Percentiles rank a stretch among this genome's conserved stretches.
phyloP scores from a whole-genome alignment of 2,113 vertebrate genomes.

The Dicrurus megarhynchus region DNA sequence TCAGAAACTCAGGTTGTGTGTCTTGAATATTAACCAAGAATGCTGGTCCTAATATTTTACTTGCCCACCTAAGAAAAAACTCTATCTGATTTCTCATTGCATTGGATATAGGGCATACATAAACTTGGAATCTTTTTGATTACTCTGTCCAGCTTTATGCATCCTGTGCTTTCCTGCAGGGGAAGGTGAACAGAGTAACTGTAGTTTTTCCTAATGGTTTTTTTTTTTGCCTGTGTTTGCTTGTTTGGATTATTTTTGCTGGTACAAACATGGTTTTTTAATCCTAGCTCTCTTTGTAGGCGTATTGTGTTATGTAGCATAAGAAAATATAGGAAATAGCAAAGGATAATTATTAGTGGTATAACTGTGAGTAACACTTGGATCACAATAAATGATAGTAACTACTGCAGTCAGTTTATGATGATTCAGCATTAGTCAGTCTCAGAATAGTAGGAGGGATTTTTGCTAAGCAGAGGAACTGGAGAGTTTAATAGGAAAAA shows the following conservation, averaged over 20 bases:
- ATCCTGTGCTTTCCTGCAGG: background rate
- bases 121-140: background rate
- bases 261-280: background rate
- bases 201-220: background rate
- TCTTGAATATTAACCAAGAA: background rate
- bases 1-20: background rate
- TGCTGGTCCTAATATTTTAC: background rate
- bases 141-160: background rate
- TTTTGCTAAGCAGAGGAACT: background rate
- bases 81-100: background rate
- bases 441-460: background rate
- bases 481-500: background rate
- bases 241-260: background rate
- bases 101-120: background rate
- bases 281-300: background rate
- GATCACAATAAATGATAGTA: background rate
- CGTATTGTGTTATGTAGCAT: background rate
- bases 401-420: background rate
- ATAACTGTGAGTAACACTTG: background rate
- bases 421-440: background rate
- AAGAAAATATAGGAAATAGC: background rate
- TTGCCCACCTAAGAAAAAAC: background rate
- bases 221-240: background rate
- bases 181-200: background rate
- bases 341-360: background rate